Base-by-base conservation (phyloP, 1,140 invertebrate species). In the Bombus terrestris region DNA sequence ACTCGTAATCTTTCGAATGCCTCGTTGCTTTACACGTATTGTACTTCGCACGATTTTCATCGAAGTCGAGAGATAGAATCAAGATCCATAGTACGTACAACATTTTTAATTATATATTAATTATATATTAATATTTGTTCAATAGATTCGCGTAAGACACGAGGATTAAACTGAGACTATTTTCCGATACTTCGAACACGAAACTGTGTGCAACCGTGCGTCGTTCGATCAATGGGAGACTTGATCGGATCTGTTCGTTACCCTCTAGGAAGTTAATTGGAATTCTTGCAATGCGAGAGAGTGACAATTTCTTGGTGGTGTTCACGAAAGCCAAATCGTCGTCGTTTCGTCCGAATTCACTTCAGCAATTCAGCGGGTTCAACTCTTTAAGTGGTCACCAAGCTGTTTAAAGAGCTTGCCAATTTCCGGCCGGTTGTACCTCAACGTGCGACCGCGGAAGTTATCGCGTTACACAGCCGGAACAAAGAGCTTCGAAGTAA, bases 231-330 rank as follows among this genome's bases (percentile, higher is more conserved):
- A 43, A n/a, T 5, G 59, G 59, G 12, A 13, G 13, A n/a, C 28
- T 62, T 13, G 59, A n/a, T 25, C 35, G 37, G 32, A 75, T n/a
- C 28, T 62, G 43, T 22, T 53, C 62, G 62, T 57, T 37, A 12
- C 4, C n/a, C 35, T 32, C 28, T 4, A 15, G 18, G 6, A 77
- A 83, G 62, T 77, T 77, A 69, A 83, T 77, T 69, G 81, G 81
- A 83, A 83, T 83, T 83, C 81, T 77, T 83, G 74, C 43, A 25
- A 28, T 28, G 12, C 43, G 74, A 22, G 43, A 69, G 47, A 62
- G 59, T 13, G 59, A n/a, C 59, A n/a, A 62, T 62, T 62, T 62
- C 59, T 62, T n/a, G 59, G 12, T n/a, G 4, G 59, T 43, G 41
- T 13, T 13, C 59, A n/a, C 59, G 59, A 62, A 62, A 62, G 59